A percentile compares a stretch with the other conserved stretches of the same genome.
Conservation (phyloP, 2,888 invertebrate species). For the Ormia ochracea region DNA sequence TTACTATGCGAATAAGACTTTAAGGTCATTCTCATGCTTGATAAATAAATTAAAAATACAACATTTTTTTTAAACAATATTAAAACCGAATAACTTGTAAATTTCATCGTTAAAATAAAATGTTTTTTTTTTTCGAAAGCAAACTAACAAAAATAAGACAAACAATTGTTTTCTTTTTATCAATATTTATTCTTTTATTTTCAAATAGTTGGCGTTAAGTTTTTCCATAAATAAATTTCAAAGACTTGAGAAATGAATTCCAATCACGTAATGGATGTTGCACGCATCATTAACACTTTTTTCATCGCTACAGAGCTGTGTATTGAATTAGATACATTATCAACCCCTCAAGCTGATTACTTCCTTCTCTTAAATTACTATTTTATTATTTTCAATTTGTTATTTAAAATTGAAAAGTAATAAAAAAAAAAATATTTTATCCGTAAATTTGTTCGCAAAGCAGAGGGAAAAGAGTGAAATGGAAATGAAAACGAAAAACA, state of each 20-base stretch:
- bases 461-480: background rate
- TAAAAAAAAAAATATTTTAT: conserved; percentile 19
- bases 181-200: background rate
- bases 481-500: conserved; percentile 6
- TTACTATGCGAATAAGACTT: no score
- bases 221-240: background rate
- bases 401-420: background rate
- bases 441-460: background rate
- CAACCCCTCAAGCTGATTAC: conserved; percentile 28
- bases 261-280: conserved; percentile 21
- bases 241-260: background rate
- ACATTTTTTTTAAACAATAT: no score
- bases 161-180: no score
- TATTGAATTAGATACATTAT: conserved; percentile 4
- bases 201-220: background rate
- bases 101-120: no score
- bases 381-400: conserved; percentile 17
- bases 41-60: no score
- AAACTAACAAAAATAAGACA: no score
- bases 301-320: background rate
- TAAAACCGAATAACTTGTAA: no score
- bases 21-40: no score
- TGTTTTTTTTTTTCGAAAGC: no score
- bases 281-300: conserved; percentile 43
- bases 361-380: conserved; percentile 19